These are phyloP conservation scores for Pseudorectes ferrugineus DNA, from an alignment of 2,113 vertebrate species.

Conservation along the genomic window DNA sequence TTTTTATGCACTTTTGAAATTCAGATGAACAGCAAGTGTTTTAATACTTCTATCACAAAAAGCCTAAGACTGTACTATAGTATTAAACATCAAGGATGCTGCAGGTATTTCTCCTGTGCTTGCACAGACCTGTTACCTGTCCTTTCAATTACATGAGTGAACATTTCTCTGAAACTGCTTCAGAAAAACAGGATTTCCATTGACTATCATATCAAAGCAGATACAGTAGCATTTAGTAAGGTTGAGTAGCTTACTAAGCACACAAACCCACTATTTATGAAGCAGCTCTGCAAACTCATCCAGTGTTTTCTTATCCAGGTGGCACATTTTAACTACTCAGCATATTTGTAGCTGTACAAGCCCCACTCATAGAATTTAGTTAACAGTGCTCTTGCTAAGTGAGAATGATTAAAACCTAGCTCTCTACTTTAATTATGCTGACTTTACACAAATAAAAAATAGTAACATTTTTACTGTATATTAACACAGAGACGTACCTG, in stretches of 20 bases:
- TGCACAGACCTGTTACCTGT: neutral
- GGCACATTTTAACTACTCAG: neutral
- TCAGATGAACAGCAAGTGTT: neutral
- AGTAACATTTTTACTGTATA: neutral
- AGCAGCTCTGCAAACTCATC: neutral
- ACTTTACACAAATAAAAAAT: neutral
- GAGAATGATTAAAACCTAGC: neutral
- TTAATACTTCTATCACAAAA: neutral
- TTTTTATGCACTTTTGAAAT: neutral
- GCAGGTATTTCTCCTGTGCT: neutral
- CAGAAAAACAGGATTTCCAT: neutral
- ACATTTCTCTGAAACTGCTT: neutral
- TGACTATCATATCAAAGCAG: neutral
- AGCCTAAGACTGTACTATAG: neutral
- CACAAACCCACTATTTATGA: neutral
- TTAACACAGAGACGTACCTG: neutral
- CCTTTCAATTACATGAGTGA: neutral
- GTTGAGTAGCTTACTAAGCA: neutral
- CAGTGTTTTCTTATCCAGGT: neutral
- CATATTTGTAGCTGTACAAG: neutral
- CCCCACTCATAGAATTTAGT: neutral
- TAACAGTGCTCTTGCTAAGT: neutral
- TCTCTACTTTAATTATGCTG: neutral
- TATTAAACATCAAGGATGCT: neutral
- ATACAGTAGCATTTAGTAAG: neutral